Percentiles rank a stretch among this genome's conserved stretches.
These are phyloP conservation scores for Aromia moschata DNA, from an alignment of 2,888 invertebrate species.

Conservation along the genomic window DNA sequence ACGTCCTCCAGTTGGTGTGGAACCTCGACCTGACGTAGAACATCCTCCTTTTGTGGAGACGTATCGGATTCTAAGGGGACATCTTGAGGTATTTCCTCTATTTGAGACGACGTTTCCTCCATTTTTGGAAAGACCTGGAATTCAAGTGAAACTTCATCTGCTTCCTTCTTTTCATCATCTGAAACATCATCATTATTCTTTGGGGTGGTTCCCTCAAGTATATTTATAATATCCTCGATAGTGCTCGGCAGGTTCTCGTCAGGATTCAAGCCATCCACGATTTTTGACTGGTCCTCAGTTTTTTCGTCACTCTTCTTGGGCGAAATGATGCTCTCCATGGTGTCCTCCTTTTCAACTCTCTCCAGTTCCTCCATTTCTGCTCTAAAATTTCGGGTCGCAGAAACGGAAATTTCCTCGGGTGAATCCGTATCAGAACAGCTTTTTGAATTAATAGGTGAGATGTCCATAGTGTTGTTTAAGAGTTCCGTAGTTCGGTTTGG, in stretches of 20 bases:
- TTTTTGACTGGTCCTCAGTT: not conserved
- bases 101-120: not conserved
- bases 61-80: not conserved
- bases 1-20: not conserved
- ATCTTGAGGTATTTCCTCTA: not conserved
- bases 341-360: conserved; percentile 14
- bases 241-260: conserved; percentile 1
- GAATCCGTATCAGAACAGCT: conserved; percentile 30
- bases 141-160: not conserved
- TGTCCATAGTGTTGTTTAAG: conserved; percentile 68
- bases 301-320: not conserved
- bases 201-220: not conserved
- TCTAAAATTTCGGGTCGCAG: conserved; percentile 11
- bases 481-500: conserved; percentile 65
- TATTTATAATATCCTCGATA: conserved; percentile 7
- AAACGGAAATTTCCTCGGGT: conserved; percentile 12
- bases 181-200: not conserved
- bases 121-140: not conserved
- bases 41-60: not conserved
- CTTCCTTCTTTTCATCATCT: not conserved
- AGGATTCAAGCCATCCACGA: not conserved
- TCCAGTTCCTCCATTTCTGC: conserved; percentile 14
- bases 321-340: conserved; percentile 13
- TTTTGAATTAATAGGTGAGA: conserved; percentile 68
- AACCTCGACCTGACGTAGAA: not conserved